Base-by-base conservation (phyloP, 2,888 invertebrate species). In the Drosophila greeni region DNA sequence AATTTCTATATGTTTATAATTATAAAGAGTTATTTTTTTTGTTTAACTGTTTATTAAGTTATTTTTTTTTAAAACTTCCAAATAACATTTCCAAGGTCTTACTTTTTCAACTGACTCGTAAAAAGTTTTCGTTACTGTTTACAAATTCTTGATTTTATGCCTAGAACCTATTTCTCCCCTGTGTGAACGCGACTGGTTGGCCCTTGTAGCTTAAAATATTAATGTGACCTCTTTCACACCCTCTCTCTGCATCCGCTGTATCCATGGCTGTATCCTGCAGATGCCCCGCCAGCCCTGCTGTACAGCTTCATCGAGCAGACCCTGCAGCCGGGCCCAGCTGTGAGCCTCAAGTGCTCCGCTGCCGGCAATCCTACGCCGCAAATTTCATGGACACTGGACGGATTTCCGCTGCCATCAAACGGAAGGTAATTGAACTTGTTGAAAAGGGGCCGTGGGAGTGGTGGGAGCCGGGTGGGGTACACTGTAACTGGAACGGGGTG, bases 271-370 rank as follows among this genome's bases (percentile, higher is more conserved):
- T n/a, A 26, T 18, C 37, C 51, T 40, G 54, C 90, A 94, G 94
- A 94, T 89, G 94, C 95, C 29, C 93, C 94, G 51, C 95, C 95
- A 16, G 91, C 92, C 66, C 90, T 95, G 70, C 90, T 94, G 51
- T 94, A 94, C 88, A 93, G 93, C 86, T 94, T 94, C 89, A 93
- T 93, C 85, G 94, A 94, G 86, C 94, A 94, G 88, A 95, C 94
- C 60, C 90, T 94, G 59, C 94, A 94, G 82, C 93, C 93, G 9
- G 95, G 95, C 52, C 94, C 94, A 54, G 92, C 93, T 67, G 93
- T 95, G 74, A 94, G 94, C 66, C 90, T 95, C 73, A 93, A 94
- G 88, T 95, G 95, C 86, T 93, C 93, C 72, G 93, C 94, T 75
- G 92, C 93, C 76, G 94, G 94, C 76, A 94, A 94, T 90, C 95